Conservation (phyloP, 2,113 vertebrate species). For the Suncus etruscus region DNA sequence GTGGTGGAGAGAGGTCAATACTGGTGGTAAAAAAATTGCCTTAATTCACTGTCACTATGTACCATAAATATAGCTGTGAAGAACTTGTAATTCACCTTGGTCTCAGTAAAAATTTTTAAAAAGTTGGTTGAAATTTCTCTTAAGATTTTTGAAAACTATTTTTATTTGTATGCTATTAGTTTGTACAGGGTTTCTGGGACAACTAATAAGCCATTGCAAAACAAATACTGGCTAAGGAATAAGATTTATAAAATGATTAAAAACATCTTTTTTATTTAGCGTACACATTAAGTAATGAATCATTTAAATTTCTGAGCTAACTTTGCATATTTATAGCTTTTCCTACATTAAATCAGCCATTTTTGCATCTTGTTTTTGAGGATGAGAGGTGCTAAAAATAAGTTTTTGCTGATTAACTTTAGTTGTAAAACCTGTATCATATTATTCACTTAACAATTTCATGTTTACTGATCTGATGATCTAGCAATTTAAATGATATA, state of each 20-base stretch:
- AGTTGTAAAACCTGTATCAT: neutral
- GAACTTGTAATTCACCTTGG: too few species aligned
- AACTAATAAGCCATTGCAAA: too few species aligned
- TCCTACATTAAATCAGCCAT: neutral
- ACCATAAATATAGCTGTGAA: too few species aligned
- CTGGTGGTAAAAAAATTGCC: too few species aligned
- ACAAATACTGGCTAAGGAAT: neutral
- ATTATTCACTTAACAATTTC: neutral
- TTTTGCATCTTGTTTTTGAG: neutral
- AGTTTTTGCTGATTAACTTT: neutral
- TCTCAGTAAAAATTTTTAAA: too few species aligned
- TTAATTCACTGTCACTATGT: too few species aligned
- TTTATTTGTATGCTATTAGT: neutral
- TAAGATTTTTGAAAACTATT: neutral
- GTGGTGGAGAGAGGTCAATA: too few species aligned
- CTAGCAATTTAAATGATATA: neutral
- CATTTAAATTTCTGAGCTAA: conserved; percentile 14
- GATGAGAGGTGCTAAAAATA: neutral
- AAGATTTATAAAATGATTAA: conserved; percentile 39
- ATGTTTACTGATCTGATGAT: neutral
- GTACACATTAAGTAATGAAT: neutral
- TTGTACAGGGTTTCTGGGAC: neutral
- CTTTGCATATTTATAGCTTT: neutral
- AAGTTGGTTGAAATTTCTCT: neutral
- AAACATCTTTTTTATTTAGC: neutral